Percentiles rank a stretch among this genome's conserved stretches.
Evolutionary conservation across 53 echinoderm and acorn worm species (phyloP).

Genomic region (Crossaster papposus): DNA sequence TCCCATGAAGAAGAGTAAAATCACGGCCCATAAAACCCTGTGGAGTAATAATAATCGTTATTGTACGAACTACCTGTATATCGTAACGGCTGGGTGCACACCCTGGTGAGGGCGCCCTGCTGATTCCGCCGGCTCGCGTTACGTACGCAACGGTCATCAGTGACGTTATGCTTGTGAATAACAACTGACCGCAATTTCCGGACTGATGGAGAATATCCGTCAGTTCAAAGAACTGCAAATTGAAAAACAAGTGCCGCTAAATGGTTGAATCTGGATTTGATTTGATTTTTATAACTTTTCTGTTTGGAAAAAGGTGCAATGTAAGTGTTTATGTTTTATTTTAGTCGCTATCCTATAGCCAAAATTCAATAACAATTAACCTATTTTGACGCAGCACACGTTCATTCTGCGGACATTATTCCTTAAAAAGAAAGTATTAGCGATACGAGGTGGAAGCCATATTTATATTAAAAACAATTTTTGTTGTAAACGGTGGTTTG

Average conservation of each 20-base stretch:
- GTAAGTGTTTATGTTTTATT: neutral
- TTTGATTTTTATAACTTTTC: no score
- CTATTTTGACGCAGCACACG: neutral
- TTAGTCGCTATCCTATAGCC: neutral
- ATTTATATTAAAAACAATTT: neutral
- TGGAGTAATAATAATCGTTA: neutral
- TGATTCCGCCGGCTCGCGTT: no score
- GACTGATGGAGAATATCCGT: no score
- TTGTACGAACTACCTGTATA: neutral
- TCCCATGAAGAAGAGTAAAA: slow-evolving; percentile 45
- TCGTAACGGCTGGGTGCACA: no score
- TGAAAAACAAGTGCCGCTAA: no score
- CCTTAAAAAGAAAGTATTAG: neutral
- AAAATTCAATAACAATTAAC: neutral
- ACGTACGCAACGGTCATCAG: no score
- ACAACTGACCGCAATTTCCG: no score
- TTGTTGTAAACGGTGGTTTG: neutral
- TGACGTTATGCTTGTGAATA: no score
- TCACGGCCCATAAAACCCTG: slow-evolving; percentile 64
- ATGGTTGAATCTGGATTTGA: no score
- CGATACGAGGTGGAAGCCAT: no score
- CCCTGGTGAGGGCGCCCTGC: neutral
- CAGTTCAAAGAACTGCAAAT: no score
- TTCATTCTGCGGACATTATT: neutral
- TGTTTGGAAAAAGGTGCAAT: no score